Conservation (phyloP, 2,113 vertebrate genomes). For the Anser cygnoides region DNA sequence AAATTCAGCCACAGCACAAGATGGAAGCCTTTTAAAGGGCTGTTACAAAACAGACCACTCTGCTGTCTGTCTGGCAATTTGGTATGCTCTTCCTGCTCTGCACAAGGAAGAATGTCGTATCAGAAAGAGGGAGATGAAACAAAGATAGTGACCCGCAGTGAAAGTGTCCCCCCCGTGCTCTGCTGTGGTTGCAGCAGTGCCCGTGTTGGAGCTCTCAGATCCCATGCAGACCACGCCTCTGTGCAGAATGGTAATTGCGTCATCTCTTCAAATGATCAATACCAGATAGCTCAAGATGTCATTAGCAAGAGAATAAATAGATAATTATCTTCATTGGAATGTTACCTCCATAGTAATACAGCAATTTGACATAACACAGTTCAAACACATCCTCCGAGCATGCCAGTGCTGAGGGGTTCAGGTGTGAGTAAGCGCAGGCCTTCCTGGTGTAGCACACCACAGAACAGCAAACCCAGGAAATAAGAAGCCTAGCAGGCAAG, state of each 20-base stretch:
- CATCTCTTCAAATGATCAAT: background rate
- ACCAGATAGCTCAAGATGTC: background rate
- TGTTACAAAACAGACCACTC: background rate
- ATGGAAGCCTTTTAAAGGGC: background rate
- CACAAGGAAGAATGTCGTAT: background rate
- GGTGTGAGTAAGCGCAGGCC: background rate
- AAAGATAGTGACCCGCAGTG: background rate
- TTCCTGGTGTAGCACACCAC: background rate
- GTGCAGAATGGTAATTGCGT: background rate
- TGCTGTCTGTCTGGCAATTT: background rate
- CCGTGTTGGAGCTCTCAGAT: background rate
- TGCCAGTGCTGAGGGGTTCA: background rate
- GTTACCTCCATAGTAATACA: background rate
- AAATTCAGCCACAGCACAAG: background rate
- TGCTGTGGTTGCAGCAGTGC: background rate
- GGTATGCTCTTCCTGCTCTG: background rate
- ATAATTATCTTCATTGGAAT: background rate
- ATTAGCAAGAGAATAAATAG: conserved; percentile 7
- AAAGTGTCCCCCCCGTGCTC: background rate
- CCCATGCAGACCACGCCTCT: background rate
- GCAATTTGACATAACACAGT: background rate
- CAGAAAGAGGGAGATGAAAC: background rate
- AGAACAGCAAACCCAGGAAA: background rate
- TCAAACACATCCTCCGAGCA: background rate
- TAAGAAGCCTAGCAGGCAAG: background rate